These are phyloP conservation scores for Drosophila mettleri DNA, from an alignment of 2,888 invertebrate species.

Conservation along the genomic window DNA sequence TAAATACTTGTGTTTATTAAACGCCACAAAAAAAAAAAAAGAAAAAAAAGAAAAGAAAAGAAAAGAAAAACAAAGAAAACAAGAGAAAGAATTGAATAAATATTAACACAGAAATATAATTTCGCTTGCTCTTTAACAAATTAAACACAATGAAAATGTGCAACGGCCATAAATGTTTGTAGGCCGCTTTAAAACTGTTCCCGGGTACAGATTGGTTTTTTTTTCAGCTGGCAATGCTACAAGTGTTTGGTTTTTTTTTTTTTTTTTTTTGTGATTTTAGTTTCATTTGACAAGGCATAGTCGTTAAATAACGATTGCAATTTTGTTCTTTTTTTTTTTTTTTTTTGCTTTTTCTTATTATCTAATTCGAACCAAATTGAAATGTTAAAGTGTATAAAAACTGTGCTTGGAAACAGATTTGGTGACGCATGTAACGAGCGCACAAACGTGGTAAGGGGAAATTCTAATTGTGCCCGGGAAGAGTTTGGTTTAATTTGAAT, in stretches of 20 bases:
- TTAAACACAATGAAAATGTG: not conserved
- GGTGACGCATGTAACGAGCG: not conserved
- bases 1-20: conserved; percentile 56
- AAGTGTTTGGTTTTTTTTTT: not conserved
- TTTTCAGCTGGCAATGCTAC: not conserved
- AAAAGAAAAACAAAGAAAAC: conserved; percentile 4
- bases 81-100: conserved; percentile 43
- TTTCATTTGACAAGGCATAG: not conserved
- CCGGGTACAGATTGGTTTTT: not conserved
- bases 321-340: not conserved
- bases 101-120: conserved; percentile 35
- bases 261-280: not conserved
- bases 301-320: too few species aligned
- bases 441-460: not conserved
- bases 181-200: not conserved
- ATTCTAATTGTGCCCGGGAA: not conserved
- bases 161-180: not conserved
- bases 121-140: conserved; percentile 3
- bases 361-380: not conserved
- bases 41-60: conserved; percentile 1
- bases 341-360: not conserved
- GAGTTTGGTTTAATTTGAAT: not conserved
- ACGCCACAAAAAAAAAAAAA: conserved; percentile 37
- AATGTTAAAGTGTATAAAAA: not conserved
- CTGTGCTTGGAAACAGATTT: not conserved